These are phyloP conservation scores for Australoheros facetus DNA, from an alignment of 2,797 vertebrate genomes.

Conservation along the genomic window DNA sequence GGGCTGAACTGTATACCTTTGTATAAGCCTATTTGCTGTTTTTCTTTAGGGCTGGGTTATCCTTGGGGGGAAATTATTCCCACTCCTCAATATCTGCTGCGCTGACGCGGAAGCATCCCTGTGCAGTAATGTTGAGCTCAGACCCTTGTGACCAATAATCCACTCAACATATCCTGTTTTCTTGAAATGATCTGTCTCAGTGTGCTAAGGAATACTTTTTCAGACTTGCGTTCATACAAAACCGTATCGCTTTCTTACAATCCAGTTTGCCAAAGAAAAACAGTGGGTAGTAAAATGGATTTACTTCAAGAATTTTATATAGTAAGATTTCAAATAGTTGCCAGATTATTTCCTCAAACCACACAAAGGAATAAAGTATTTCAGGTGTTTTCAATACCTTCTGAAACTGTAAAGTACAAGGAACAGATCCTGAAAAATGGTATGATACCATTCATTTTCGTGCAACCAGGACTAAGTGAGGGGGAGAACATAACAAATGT, in stretches of 20 bases:
- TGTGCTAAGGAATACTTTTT: not conserved
- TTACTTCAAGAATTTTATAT: not conserved
- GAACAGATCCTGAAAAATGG: not conserved
- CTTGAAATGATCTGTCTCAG: not conserved
- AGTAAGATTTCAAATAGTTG: not conserved
- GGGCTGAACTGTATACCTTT: not conserved
- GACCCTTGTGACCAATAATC: not conserved
- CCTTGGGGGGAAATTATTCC: not conserved
- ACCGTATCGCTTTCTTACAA: not conserved
- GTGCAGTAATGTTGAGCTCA: not conserved
- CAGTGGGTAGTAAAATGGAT: not conserved
- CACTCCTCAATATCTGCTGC: not conserved
- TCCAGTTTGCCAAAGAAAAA: not conserved
- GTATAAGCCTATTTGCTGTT: not conserved
- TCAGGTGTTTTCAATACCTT: conserved; percentile 13
- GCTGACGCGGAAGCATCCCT: conserved; percentile 4
- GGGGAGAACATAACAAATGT: conserved; percentile 68
- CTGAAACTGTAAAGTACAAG: conserved; percentile 19
- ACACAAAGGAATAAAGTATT: conserved; percentile 10
- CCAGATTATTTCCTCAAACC: not conserved
- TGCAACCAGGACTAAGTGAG: conserved; percentile 37
- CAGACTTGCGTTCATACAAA: not conserved
- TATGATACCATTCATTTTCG: conserved; percentile 20
- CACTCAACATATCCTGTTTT: not conserved
- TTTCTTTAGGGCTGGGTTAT: not conserved